phyloP scores from a whole-genome alignment of 2,113 vertebrate genomes.

The Salvelinus namaycush region DNA sequence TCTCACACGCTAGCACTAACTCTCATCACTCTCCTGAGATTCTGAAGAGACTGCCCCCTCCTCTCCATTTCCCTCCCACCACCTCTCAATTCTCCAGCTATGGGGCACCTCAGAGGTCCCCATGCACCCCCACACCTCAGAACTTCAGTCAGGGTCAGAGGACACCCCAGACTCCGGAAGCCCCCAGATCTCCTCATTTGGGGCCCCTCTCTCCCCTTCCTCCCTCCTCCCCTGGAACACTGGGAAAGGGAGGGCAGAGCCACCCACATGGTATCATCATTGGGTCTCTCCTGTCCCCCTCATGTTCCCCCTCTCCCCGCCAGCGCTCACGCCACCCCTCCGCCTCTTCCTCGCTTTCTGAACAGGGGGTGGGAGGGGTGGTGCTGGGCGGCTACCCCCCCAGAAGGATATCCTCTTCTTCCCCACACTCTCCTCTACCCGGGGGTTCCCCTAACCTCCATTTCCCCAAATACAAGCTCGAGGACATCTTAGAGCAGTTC shows the following conservation, averaged over 20 bases:
- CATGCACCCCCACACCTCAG: slow-evolving; percentile 60
- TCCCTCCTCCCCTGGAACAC: slow-evolving; percentile 52
- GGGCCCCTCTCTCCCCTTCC: slow-evolving; percentile 52
- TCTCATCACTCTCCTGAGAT: slow-evolving; percentile 56
- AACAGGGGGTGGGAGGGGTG: slow-evolving; percentile 58
- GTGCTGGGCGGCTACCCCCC: slow-evolving; percentile 45
- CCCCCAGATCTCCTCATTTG: slow-evolving; percentile 61
- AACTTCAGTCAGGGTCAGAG: slow-evolving; percentile 67
- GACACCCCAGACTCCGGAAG: slow-evolving; percentile 66
- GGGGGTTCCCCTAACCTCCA: slow-evolving; percentile 62
- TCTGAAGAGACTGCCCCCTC: slow-evolving; percentile 62
- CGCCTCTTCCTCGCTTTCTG: slow-evolving; percentile 71
- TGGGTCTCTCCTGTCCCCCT: slow-evolving; percentile 51
- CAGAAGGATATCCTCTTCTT: slow-evolving; percentile 65
- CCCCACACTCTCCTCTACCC: slow-evolving; percentile 60
- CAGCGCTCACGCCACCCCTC: slow-evolving; percentile 73
- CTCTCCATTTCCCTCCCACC: slow-evolving; percentile 48
- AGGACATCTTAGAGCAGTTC: slow-evolving; percentile 78
- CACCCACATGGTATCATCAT: slow-evolving; percentile 48
- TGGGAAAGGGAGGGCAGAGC: slow-evolving; percentile 43
- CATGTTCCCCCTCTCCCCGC: slow-evolving; percentile 53
- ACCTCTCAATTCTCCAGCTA: slow-evolving; percentile 53
- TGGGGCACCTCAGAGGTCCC: slow-evolving; percentile 62
- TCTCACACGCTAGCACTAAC: slow-evolving; percentile 56
- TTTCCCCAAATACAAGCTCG: slow-evolving; percentile 70